Conservation (phyloP, 2,797 vertebrate genomes). For the Lacerta bilineata region DNA sequence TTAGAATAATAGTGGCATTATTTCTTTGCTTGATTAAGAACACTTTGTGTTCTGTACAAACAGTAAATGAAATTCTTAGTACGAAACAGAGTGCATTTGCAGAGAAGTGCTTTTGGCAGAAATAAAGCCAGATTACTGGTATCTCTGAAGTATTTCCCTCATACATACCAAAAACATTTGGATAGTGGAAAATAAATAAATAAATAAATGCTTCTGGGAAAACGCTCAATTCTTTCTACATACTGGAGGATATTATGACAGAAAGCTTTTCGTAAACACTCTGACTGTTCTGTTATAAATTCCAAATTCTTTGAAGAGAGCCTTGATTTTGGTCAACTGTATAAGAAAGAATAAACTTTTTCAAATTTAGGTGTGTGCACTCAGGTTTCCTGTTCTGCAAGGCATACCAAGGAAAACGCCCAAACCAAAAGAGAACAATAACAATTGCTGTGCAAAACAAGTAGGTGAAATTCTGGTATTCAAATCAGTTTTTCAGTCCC, state of each 20-base stretch:
- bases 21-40: constrained; percentile 55
- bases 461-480: neutral
- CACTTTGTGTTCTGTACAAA: constrained; percentile 52
- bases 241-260: neutral
- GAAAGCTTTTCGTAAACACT: neutral
- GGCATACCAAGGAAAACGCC: neutral
- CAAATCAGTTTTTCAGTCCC: neutral
- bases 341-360: neutral
- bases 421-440: neutral
- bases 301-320: neutral
- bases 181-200: constrained; percentile 1
- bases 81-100: constrained; percentile 51
- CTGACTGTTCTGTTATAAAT: neutral
- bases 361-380: neutral
- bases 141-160: constrained; percentile 23
- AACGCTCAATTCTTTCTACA: neutral
- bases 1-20: constrained; percentile 55
- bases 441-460: neutral
- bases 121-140: constrained; percentile 34
- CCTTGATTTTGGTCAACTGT: neutral
- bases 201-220: constrained; percentile 30
- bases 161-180: constrained; percentile 27
- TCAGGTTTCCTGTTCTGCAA: neutral
- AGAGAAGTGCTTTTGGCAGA: constrained; percentile 40
- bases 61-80: constrained; percentile 65